Percentiles rank a stretch among this genome's conserved stretches.
phyloP scores from a whole-genome alignment of 2,113 vertebrate species.

The Heloderma charlesbogerti region DNA sequence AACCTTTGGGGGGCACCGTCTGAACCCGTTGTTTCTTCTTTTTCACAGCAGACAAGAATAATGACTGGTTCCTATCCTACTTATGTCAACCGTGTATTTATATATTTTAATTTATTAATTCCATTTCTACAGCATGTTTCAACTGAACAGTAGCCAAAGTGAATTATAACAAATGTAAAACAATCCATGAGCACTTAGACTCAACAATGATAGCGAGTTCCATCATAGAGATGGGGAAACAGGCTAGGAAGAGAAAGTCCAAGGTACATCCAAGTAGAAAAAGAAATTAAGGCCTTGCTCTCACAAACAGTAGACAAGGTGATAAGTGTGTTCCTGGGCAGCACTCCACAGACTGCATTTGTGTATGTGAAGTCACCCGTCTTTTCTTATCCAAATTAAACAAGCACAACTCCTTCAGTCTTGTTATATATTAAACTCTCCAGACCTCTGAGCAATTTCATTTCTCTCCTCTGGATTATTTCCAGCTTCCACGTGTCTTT shows the following conservation, averaged over 20 bases:
- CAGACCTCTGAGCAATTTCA: neutral
- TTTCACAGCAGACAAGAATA: neutral
- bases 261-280: neutral
- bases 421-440: neutral
- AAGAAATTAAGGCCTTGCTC: neutral
- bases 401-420: neutral
- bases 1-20: neutral
- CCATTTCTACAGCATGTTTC: neutral
- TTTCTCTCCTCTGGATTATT: neutral
- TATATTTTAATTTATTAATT: neutral
- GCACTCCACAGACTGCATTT: neutral
- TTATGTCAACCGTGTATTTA: neutral
- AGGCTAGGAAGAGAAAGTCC: neutral
- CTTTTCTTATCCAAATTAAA: slow-evolving; percentile 3
- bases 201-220: neutral
- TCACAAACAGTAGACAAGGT: slow-evolving; percentile 9
- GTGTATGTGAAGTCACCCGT: neutral
- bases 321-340: neutral
- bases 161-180: neutral
- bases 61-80: neutral
- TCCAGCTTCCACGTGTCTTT: neutral
- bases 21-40: neutral
- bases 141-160: neutral
- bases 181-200: neutral
- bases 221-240: neutral